Percentiles rank a stretch among this genome's conserved stretches.
phyloP scores from a whole-genome alignment of 2,113 vertebrate species.

The Dolichallabes microphthalmus region DNA sequence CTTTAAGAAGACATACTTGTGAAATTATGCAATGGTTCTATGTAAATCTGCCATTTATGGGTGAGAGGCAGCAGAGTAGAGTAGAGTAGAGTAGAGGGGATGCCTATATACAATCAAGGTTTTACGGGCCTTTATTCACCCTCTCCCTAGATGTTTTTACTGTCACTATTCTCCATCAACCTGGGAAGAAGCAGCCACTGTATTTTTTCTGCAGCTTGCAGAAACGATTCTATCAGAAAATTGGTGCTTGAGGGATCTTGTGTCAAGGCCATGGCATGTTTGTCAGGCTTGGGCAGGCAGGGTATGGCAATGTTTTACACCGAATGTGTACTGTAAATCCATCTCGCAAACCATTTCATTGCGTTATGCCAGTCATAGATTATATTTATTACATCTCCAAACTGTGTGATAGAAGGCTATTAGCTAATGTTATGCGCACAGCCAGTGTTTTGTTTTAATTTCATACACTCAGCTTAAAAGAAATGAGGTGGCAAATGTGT shows the following conservation, averaged over 20 bases:
- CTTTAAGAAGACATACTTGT: conserved; percentile 31
- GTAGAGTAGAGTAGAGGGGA: neutral
- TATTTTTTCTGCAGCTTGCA: conserved; percentile 45
- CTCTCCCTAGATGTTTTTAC: conserved; percentile 44
- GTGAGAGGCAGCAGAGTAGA: neutral
- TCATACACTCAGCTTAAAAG: neutral
- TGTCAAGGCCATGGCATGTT: conserved; percentile 37
- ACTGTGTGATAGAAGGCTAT: neutral
- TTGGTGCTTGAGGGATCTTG: conserved; percentile 43
- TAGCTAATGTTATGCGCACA: neutral
- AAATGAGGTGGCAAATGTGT: neutral
- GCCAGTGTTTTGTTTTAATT: neutral
- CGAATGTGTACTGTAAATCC: neutral
- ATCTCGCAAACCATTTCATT: neutral
- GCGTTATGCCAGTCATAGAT: neutral
- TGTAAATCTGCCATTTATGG: conserved; percentile 45
- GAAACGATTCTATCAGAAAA: conserved; percentile 54
- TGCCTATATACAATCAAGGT: conserved; percentile 33
- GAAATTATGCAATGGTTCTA: conserved; percentile 24
- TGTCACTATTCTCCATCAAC: conserved; percentile 44
- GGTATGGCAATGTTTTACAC: neutral
- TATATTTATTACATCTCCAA: neutral
- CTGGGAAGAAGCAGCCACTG: conserved; percentile 32
- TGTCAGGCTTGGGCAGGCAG: conserved; percentile 7
- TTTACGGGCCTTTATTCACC: conserved; percentile 46